Evolutionary conservation across 2,888 invertebrate species (phyloP), one percentile per base, ranked within the genome.

Genomic region (Aporophyla nigra): DNA sequence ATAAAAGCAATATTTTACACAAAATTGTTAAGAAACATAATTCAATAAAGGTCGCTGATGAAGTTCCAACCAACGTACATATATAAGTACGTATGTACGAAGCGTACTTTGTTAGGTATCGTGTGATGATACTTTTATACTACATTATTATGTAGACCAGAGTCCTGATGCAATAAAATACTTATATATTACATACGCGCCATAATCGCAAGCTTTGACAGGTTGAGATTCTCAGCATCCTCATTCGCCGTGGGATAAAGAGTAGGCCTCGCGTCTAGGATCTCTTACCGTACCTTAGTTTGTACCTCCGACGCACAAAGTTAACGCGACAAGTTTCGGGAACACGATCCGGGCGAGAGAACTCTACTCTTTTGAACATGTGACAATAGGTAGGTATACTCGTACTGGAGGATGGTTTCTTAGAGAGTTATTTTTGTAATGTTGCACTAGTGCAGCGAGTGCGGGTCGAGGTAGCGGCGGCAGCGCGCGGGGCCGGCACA

Each of bases 371-470:
- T 90, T 91, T 88, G 90, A 90, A 88, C 90, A 91, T 89, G 88
- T 89, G 90, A 91, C 91, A 91, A 92, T 92, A 94, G 90, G 87
- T 90, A 87, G 85, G 83, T 90, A 88, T 91, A 91, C 91, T 91
- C 58, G 81, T 73, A 85, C 75, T 74, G 91, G 76, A 88, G 86
- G 89, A 92, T 93, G 88, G 89, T 91, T 94, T 93, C 86, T 92
- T 93, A 93, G 91, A 93, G 88, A 90, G 85, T 94, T 95, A 93
- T 94, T 94, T 96, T 96, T 93, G 91, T 95, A 94, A 93, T 92
- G 90, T 92, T 92, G 91, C 92, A 93, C 87, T 87, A 90, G 85
- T 86, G 89, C 84, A 86, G 86, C 90, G 89, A 83, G 71, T 33
- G 82, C 69, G 71, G 71, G 51, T 4, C n/a, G 56, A 66, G 14